Conservation (phyloP, 2,797 vertebrate genomes). For the Lacerta agilis region DNA sequence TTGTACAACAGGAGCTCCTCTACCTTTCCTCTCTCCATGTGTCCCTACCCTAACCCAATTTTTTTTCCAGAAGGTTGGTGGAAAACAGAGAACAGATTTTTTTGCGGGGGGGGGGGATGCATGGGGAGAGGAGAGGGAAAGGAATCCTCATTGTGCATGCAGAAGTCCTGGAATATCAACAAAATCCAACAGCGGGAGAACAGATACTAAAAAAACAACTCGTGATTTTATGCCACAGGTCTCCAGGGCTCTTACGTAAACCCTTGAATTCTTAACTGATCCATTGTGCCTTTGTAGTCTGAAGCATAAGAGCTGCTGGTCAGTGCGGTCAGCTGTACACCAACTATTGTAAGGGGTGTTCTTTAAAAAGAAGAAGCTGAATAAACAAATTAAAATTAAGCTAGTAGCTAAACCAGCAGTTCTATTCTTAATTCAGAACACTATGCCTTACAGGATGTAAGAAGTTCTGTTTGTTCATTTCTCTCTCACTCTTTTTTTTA, state of each 20-base stretch:
- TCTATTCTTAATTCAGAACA: slow-evolving; percentile 9
- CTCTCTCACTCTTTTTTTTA: background rate
- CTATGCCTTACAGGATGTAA: background rate
- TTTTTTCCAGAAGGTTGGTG: too few species aligned
- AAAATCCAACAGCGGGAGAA: slow-evolving; percentile 25
- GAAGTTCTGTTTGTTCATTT: background rate
- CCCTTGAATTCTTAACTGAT: slow-evolving; percentile 24
- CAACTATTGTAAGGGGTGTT: slow-evolving; percentile 22
- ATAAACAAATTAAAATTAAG: slow-evolving; percentile 40
- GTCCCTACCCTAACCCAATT: too few species aligned
- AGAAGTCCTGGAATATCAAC: background rate
- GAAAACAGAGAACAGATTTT: too few species aligned
- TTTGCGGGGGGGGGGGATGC: too few species aligned
- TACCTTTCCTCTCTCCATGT: too few species aligned
- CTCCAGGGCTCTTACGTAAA: background rate
- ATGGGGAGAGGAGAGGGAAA: too few species aligned
- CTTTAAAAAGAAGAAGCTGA: slow-evolving; percentile 40
- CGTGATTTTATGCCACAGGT: slow-evolving; percentile 17
- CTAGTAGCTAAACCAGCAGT: slow-evolving; percentile 10
- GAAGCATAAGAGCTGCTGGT: background rate
- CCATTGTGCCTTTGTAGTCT: slow-evolving; percentile 17
- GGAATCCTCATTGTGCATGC: too few species aligned
- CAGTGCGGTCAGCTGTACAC: background rate
- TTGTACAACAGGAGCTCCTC: too few species aligned
- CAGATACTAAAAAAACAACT: background rate